Conservation (phyloP, 2,888 invertebrate genomes). For the Ectropis crepuscularia region DNA sequence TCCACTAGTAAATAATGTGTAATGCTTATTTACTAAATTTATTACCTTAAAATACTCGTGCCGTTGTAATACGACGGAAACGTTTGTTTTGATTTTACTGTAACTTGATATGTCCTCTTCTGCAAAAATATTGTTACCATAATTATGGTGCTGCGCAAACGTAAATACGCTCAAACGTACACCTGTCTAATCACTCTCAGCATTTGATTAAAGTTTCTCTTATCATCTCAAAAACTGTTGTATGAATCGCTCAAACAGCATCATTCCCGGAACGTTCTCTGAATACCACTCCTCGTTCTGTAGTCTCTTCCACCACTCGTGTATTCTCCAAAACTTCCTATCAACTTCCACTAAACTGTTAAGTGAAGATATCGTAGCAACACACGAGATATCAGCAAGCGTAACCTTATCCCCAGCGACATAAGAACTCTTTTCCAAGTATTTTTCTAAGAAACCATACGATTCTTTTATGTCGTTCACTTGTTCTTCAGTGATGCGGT, state of each 20-base stretch:
- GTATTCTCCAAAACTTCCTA: conserved; percentile 45
- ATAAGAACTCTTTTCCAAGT: conserved; percentile 46
- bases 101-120: too few species aligned
- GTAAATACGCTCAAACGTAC: too few species aligned
- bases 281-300: conserved; percentile 52
- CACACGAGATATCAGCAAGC: conserved; percentile 59
- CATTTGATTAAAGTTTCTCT: not conserved
- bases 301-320: conserved; percentile 51
- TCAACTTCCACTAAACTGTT: conserved; percentile 49
- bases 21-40: not conserved
- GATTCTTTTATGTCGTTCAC: conserved; percentile 49
- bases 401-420: conserved; percentile 53
- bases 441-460: conserved; percentile 55
- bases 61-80: too few species aligned
- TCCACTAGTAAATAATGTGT: not conserved
- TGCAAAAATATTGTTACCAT: too few species aligned
- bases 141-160: too few species aligned
- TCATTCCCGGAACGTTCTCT: conserved; percentile 51
- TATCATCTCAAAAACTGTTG: conserved; percentile 42
- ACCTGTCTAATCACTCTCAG: not conserved
- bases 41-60: too few species aligned
- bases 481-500: conserved; percentile 42
- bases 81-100: too few species aligned
- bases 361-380: conserved; percentile 54
- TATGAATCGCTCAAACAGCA: conserved; percentile 45